Conservation (phyloP, 2,113 vertebrate genomes). For the Pseudorectes ferrugineus region DNA sequence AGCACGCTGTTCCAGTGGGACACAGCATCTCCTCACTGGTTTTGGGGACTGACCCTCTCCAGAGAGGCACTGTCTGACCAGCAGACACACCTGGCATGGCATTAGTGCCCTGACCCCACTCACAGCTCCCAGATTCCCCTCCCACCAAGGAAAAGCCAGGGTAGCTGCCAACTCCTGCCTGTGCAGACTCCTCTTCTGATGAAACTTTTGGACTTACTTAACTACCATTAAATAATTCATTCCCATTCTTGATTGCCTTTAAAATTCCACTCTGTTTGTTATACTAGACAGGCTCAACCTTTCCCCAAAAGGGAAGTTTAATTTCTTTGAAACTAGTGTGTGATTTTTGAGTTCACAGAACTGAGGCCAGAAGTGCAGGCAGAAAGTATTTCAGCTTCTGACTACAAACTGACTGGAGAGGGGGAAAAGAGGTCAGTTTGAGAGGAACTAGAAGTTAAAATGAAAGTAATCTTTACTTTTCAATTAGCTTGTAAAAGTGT, state of each 20-base stretch:
- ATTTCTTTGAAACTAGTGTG: background rate
- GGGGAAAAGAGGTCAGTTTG: background rate
- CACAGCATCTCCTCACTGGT: background rate
- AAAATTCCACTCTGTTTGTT: background rate
- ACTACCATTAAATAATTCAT: background rate
- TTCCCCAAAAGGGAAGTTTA: background rate
- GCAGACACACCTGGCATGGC: background rate
- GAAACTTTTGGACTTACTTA: background rate
- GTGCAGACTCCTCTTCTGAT: background rate
- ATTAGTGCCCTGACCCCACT: background rate
- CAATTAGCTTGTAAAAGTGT: background rate
- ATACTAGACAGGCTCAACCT: background rate
- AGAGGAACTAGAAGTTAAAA: background rate
- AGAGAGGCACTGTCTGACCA: background rate
- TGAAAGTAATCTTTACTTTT: background rate
- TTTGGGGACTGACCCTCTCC: background rate
- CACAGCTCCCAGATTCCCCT: background rate
- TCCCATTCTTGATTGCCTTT: background rate
- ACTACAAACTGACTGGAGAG: background rate
- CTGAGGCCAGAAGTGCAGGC: background rate
- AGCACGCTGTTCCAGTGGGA: background rate
- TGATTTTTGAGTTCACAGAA: background rate
- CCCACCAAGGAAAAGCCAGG: background rate
- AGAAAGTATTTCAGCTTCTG: background rate
- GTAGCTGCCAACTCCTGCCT: background rate